Evolutionary conservation across 2,797 vertebrate genomes (phyloP), one percentile per base, ranked within the genome.

Genomic region (Peromyscus nudipes): DNA sequence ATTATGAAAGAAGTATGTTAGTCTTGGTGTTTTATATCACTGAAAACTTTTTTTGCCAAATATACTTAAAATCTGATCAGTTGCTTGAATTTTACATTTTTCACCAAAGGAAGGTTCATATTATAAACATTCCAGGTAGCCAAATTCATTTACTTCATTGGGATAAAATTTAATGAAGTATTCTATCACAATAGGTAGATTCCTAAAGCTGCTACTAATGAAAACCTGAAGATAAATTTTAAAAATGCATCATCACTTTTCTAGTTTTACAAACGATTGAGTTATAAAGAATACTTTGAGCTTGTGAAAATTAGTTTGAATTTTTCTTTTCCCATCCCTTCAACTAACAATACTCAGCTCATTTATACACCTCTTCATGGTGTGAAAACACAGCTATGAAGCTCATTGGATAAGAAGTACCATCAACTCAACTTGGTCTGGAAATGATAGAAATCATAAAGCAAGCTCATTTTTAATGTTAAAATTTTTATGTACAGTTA

Each of bases 141-240:
- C 14, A 81, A 76, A 92, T 64, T 83, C 37, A 77, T 52, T 91
- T 73, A 65, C 71, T 79, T 87, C 5, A n/a, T 17, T 64, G 79
- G 67, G 71, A 93, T 25, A 73, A 73, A 65, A 87, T 83, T 91
- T 82, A 71, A 81, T 46, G 27, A 64, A 43, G n/a, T 81, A 85
- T n/a, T 79, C 60, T 25, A 19, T 43, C 16, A 49, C 16, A 52
- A 43, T 82, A 37, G 43, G 13, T n/a, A 31, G 17, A 75, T 82
- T 82, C 37, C 62, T 90, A 19, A 5, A 64, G 64, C 46, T 94
- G 52, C 62, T 94, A 69, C 76, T 86, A 52, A 87, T n/a, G 31
- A 60, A 81, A 75, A n/a, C 86, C 19, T 64, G 16, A 90, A 92
- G 49, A 57, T 86, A 14, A 77, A 40, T 90, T 92, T 94, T 89